Conservation (phyloP, 2,888 invertebrate species). For the Drosophila setosimentum region DNA sequence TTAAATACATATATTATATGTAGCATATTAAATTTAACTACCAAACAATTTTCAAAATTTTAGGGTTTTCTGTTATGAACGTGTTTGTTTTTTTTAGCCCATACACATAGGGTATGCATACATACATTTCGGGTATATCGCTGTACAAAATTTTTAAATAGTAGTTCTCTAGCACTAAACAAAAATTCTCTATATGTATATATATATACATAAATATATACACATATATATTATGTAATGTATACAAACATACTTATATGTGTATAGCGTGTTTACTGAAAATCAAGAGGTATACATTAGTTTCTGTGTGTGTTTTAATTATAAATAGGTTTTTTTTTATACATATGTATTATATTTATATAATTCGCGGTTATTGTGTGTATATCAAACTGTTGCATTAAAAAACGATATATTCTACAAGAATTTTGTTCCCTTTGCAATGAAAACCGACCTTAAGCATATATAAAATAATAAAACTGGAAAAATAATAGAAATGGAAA, state of each 20-base stretch:
- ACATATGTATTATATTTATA: conserved; percentile 26
- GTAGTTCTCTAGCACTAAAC: conserved; percentile 51
- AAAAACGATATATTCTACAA: conserved; percentile 41
- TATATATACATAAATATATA: conserved; percentile 20
- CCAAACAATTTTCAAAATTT: conserved; percentile 42
- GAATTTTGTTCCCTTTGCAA: conserved; percentile 69
- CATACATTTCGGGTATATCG: conserved; percentile 28
- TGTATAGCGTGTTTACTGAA: conserved; percentile 41
- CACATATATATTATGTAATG: conserved; percentile 22
- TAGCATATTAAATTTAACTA: conserved; percentile 49
- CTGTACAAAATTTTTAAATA: conserved; percentile 58
- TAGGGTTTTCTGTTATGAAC: conserved; percentile 15
- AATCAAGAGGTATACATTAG: conserved; percentile 53
- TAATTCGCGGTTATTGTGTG: conserved; percentile 24
- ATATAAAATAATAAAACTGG: conserved; percentile 18
- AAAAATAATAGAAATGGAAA: neutral
- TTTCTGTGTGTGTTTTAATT: conserved; percentile 37
- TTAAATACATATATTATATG: conserved; percentile 33
- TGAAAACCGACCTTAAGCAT: conserved; percentile 56
- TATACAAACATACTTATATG: conserved; percentile 29
- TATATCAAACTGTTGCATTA: conserved; percentile 42
- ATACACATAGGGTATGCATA: conserved; percentile 30
- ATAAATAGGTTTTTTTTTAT: conserved; percentile 39
- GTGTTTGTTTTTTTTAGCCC: conserved; percentile 14
- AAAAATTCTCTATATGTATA: conserved; percentile 50